These are phyloP conservation scores for Callionymus lyra DNA, from an alignment of 2,113 vertebrate genomes.

Conservation along the genomic window DNA sequence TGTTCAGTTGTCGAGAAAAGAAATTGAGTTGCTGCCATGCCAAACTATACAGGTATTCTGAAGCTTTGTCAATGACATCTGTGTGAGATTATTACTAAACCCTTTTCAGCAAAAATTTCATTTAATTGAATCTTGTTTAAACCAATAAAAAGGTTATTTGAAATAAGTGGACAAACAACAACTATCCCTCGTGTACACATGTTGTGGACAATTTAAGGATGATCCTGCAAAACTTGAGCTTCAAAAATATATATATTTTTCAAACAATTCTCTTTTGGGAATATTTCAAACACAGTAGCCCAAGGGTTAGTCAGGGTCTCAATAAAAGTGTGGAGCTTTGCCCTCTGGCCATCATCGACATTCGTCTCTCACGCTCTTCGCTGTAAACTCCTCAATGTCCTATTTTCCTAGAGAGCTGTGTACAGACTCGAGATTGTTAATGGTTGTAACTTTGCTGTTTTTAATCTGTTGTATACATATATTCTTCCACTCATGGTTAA, in stretches of 20 bases:
- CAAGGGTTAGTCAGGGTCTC: slow-evolving; percentile 4
- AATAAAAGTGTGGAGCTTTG: neutral
- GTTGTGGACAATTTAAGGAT: no score
- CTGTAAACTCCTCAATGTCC: slow-evolving; percentile 6
- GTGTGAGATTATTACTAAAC: no score
- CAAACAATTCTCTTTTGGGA: neutral
- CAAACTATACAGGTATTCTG: no score
- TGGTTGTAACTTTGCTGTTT: no score
- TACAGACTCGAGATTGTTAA: neutral
- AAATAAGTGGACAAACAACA: slow-evolving; percentile 6
- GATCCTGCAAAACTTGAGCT: no score
- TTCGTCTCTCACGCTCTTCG: slow-evolving; percentile 8
- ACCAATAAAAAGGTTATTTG: slow-evolving; percentile 9
- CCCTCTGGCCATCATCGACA: slow-evolving; percentile 13
- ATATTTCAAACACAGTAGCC: slow-evolving; percentile 7
- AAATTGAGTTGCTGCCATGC: no score
- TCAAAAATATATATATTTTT: neutral
- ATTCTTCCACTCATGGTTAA: neutral
- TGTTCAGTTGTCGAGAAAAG: no score
- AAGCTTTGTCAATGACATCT: no score
- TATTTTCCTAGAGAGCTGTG: slow-evolving; percentile 2
- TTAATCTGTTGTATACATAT: no score
- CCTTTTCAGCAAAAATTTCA: no score
- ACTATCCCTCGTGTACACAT: no score
- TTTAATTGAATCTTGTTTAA: slow-evolving; percentile 1